A percentile compares a stretch with the other conserved stretches of the same genome.
These are phyloP conservation scores for Nasonia vitripennis DNA, from an alignment of 1,140 invertebrate species.

Conservation along the genomic window DNA sequence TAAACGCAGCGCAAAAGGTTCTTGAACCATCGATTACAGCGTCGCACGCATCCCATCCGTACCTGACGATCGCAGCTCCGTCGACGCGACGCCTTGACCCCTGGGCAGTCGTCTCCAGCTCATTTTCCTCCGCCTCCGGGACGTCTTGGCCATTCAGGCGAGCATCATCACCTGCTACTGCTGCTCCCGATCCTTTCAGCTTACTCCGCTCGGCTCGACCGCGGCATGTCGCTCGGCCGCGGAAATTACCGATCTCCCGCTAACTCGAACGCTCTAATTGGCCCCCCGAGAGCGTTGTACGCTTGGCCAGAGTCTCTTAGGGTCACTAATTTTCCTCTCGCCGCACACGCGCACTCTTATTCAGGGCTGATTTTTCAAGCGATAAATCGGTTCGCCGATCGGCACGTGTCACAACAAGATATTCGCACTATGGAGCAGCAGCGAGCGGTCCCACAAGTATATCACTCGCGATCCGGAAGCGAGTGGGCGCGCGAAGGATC, in stretches of 20 bases:
- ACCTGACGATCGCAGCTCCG: slow-evolving; percentile 59
- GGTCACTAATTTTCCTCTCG: not conserved
- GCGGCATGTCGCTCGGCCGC: no score
- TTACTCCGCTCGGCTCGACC: no score
- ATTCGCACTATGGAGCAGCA: not conserved
- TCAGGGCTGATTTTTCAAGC: no score
- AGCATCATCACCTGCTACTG: not conserved
- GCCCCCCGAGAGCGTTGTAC: no score
- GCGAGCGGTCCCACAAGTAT: not conserved
- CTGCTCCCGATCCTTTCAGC: not conserved
- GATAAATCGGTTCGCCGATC: not conserved
- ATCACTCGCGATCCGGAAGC: slow-evolving; percentile 13
- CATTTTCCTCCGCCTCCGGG: slow-evolving; percentile 42
- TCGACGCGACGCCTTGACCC: slow-evolving; percentile 58
- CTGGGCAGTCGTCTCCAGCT: slow-evolving; percentile 54
- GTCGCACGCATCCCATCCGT: slow-evolving; percentile 1
- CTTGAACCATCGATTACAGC: slow-evolving; percentile 1
- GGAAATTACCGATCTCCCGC: no score
- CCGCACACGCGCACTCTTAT: not conserved
- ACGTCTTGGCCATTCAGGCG: not conserved
- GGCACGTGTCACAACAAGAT: not conserved
- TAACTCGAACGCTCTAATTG: no score
- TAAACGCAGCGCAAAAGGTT: not conserved
- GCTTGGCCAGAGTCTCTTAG: no score
- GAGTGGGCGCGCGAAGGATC: not conserved